Percentiles rank a stretch among this genome's conserved stretches.
phyloP scores from a whole-genome alignment of 2,113 vertebrate genomes.

The Muntiacus reevesi region DNA sequence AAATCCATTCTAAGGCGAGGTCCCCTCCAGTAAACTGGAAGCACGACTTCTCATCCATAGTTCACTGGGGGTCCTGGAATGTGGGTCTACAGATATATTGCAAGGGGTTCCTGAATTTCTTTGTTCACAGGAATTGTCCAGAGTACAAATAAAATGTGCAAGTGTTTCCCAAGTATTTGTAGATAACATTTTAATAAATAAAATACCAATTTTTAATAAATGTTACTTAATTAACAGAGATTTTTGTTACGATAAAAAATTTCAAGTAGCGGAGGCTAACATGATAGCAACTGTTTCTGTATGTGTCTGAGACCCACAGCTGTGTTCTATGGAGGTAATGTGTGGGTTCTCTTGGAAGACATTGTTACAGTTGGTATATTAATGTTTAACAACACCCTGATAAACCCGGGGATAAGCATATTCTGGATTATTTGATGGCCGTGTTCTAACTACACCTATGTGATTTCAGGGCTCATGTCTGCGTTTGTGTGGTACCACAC shows the following conservation, averaged over 20 bases:
- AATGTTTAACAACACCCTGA: neutral
- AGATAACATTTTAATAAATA: neutral
- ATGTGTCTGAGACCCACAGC: neutral
- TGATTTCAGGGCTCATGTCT: neutral
- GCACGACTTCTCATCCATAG: neutral
- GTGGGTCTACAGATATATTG: neutral
- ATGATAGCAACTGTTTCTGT: neutral
- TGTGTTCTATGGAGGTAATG: too few species aligned
- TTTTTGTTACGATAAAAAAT: neutral
- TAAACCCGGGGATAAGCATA: neutral
- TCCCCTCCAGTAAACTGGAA: neutral
- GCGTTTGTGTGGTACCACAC: accelerated
- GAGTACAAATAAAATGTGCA: neutral
- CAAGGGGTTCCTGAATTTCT: neutral
- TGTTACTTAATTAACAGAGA: neutral
- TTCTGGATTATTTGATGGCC: neutral
- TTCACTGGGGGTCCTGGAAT: neutral
- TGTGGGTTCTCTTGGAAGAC: neutral
- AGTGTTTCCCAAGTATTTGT: neutral
- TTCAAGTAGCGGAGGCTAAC: neutral
- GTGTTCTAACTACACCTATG: neutral
- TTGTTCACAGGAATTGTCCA: neutral
- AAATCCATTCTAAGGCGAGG: neutral
- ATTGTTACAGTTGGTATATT: neutral
- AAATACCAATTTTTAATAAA: neutral